phyloP scores from a whole-genome alignment of 1,140 invertebrate genomes.

The Heliconius congener region DNA sequence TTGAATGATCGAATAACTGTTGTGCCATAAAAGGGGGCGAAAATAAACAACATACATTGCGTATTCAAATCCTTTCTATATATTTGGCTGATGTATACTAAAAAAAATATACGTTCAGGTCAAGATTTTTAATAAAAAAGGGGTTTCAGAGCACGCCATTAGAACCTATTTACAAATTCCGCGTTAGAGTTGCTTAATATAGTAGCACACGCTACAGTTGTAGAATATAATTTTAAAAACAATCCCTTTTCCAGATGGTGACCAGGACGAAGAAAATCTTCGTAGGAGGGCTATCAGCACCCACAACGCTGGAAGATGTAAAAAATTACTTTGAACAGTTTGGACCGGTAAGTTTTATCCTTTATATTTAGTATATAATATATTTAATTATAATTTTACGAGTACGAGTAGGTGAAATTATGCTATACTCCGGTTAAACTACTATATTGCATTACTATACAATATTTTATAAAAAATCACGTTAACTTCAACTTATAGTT shows the following conservation, averaged over 20 bases:
- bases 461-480: not conserved
- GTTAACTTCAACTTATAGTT: not conserved
- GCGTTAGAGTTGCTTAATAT: not conserved
- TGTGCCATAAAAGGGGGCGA: not conserved
- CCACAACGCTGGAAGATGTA: constrained; percentile 99
- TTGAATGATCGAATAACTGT: not conserved
- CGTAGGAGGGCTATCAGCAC: constrained; percentile 99
- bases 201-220: not conserved
- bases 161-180: not conserved
- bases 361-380: constrained; percentile 10
- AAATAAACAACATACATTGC: not conserved
- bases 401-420: not conserved
- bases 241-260: constrained; percentile 93
- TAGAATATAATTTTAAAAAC: constrained; percentile 18
- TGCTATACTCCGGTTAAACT: not conserved
- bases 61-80: not conserved
- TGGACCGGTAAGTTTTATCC: constrained; percentile 94
- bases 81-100: not conserved
- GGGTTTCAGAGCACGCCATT: too few species aligned
- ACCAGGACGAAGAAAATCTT: constrained; percentile 99
- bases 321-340: constrained; percentile 99
- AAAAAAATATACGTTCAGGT: not conserved
- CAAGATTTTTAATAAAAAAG: not conserved
- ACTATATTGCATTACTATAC: not conserved
- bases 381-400: too few species aligned